Evolutionary conservation across 2,888 invertebrate species (phyloP).

Genomic region (Spisula solida): DNA sequence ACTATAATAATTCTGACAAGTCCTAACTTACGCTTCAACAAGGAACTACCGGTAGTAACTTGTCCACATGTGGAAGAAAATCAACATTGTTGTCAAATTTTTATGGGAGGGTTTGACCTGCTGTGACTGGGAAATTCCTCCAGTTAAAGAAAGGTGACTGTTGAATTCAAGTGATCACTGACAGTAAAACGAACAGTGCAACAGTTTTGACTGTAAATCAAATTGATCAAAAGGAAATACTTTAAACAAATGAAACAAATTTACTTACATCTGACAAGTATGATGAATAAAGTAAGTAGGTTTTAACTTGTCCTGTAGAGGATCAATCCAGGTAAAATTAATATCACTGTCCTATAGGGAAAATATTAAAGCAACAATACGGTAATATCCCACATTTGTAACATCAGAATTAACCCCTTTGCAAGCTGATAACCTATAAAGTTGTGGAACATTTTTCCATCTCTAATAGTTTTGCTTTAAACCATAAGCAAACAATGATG

Average conservation of each 20-base stretch:
- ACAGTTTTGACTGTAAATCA: too few species aligned
- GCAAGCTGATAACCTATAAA: constrained; percentile 9
- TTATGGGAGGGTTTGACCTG: too few species aligned
- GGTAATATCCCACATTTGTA: neutral
- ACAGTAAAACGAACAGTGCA: too few species aligned
- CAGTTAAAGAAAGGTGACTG: too few species aligned
- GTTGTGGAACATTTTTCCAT: constrained; percentile 27
- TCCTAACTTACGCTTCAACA: too few species aligned
- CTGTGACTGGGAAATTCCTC: too few species aligned
- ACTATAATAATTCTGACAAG: too few species aligned
- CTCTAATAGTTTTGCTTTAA: constrained; percentile 31
- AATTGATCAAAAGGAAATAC: too few species aligned
- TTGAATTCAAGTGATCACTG: too few species aligned
- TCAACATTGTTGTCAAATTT: too few species aligned
- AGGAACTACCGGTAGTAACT: too few species aligned
- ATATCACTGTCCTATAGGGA: neutral
- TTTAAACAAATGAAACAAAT: neutral
- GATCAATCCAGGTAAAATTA: neutral
- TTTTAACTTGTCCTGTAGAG: neutral
- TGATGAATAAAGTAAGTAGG: neutral
- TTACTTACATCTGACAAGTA: neutral
- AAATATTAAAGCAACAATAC: constrained; percentile 6
- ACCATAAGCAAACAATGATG: constrained; percentile 17
- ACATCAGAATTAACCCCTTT: neutral
- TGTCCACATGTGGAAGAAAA: too few species aligned